Conservation (phyloP, 2,113 vertebrate species). For the Azemiops feae region DNA sequence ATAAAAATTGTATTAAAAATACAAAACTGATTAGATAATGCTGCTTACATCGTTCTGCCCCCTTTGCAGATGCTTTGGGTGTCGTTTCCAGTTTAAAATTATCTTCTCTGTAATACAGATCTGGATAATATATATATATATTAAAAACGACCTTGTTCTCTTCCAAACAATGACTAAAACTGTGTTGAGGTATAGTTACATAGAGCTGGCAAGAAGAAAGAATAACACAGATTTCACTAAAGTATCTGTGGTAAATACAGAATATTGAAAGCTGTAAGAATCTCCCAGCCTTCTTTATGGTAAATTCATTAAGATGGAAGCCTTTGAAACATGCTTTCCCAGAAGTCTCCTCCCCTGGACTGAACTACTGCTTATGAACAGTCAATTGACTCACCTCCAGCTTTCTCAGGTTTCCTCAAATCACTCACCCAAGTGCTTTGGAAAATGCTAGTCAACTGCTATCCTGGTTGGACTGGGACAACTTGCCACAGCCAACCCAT, state of each 20-base stretch:
- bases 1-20: neutral
- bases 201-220: neutral
- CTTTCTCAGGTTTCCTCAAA: neutral
- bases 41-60: neutral
- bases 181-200: neutral
- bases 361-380: neutral
- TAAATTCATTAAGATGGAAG: neutral
- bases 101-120: neutral
- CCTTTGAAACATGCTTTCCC: neutral
- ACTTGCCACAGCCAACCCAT: no score
- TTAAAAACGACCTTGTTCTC: neutral
- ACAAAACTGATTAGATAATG: neutral
- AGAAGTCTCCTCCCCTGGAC: neutral
- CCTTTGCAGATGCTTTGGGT: neutral
- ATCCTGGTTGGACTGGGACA: neutral
- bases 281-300: neutral
- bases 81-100: neutral
- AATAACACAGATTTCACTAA: neutral
- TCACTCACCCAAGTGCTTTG: neutral
- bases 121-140: neutral
- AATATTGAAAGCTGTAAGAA: neutral
- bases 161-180: neutral
- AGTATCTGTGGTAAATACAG: neutral
- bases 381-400: neutral
- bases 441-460: neutral